Evolutionary conservation across 2,113 vertebrate genomes (phyloP).

Genomic region (Piaya cayana): DNA sequence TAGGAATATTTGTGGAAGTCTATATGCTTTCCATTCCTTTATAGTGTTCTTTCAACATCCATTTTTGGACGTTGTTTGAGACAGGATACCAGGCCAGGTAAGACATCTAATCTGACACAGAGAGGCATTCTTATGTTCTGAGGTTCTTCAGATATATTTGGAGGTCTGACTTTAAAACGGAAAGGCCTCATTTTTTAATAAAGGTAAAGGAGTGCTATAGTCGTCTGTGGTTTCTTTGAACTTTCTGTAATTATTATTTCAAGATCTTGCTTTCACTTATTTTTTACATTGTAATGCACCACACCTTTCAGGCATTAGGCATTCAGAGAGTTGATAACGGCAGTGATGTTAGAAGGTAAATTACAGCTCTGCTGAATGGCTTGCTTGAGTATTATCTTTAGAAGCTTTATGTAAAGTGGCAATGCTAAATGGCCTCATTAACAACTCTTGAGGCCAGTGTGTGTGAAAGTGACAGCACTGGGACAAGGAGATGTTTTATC

Average conservation of each 20-base stretch:
- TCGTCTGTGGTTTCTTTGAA: conserved; percentile 33
- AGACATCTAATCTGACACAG: background rate
- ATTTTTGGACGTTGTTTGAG: background rate
- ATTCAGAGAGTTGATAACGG: conserved; percentile 20
- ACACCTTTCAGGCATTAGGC: background rate
- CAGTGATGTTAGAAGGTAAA: conserved; percentile 10
- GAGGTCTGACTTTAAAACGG: background rate
- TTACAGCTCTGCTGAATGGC: background rate
- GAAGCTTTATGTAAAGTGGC: background rate
- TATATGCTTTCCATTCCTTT: background rate
- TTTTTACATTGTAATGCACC: conserved; percentile 27
- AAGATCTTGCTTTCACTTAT: conserved; percentile 35
- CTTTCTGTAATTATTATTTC: conserved; percentile 20
- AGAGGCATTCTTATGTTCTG: background rate
- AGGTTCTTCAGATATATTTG: background rate
- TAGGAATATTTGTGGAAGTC: background rate
- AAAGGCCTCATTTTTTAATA: conserved; percentile 2
- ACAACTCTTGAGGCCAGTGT: background rate
- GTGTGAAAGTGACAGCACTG: background rate
- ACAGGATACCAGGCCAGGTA: background rate
- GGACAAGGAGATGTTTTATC: conserved; percentile 28
- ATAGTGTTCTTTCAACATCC: background rate
- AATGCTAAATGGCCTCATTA: conserved; percentile 8
- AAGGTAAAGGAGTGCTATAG: background rate
- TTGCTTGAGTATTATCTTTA: conserved; percentile 5